Base-by-base conservation (phyloP, 2,113 vertebrate species). In the Regulus satrapa region DNA sequence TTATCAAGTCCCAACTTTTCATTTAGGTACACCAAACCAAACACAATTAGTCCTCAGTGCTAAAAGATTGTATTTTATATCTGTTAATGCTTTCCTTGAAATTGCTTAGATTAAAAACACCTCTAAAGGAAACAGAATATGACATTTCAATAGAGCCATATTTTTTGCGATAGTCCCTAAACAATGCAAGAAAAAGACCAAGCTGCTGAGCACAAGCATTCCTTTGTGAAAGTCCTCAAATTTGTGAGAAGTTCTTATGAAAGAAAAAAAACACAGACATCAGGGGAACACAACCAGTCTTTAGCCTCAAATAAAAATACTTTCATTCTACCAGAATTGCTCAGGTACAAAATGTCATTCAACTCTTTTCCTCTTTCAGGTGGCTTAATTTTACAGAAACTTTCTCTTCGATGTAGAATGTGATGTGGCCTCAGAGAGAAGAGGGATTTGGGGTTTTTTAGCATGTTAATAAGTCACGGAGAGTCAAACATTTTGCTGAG, bases 401-500 rank as follows among this genome's bases (percentile, higher is more conserved):
- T 45, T 76, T 82, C 19, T 45, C 24, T 46, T 83, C 59, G 28
- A 12, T 0, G 24, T 18, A 61, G 46, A 67, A 54, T 15, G 16
- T 32, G 55, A 79, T 16, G 48, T 0, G n/a, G 40, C 43, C 85
- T 74, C 4, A 36, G 61, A 88, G 31, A 87, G 66, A 82, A 61
- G 43, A 64, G 31, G 32, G 28, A 76, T 85, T 92, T 43, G 34
- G 67, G 63, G 46, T 79, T 79, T 89, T 89, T 89, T 34, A 54
- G 40, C 4, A 20, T 41, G 24, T 24, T 77, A 56, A 45, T 81
- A 77, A 74, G 31, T 32, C 56, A 36, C 4, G 69, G 72, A 36
- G 36, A 88, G 15, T 67, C 51, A 38, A 83, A 74, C n/a, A 66
- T 66, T 81, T 63, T 96, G 79, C 91, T 83, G 89, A 96, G 79